A percentile compares a stretch with the other conserved stretches of the same genome.
Evolutionary conservation across 2,113 vertebrate genomes (phyloP).

Genomic region (Lycaon pictus): DNA sequence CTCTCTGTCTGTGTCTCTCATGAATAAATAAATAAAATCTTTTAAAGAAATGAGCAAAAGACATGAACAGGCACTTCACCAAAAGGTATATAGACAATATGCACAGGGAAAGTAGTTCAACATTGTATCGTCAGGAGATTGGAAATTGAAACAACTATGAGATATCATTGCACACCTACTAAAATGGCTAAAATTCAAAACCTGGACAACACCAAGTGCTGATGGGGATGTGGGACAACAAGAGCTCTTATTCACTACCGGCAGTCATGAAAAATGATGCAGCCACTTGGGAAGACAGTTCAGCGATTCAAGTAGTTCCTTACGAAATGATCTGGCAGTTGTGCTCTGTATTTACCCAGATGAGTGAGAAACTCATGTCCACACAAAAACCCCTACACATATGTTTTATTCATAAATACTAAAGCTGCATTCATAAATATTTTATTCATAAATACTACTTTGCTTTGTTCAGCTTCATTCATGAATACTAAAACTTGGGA

Average conservation of each 20-base stretch:
- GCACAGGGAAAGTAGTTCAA: neutral
- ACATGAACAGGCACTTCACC: neutral
- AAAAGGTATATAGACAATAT: neutral
- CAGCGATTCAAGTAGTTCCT: neutral
- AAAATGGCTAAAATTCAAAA: conserved; percentile 4
- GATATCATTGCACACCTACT: neutral
- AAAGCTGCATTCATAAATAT: neutral
- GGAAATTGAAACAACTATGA: neutral
- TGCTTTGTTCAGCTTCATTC: neutral
- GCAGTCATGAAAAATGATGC: neutral
- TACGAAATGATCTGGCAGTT: neutral
- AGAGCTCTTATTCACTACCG: neutral
- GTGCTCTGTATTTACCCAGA: neutral
- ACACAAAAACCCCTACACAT: neutral
- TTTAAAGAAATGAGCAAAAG: neutral
- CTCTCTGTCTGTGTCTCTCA: too few species aligned
- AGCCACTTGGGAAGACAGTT: neutral
- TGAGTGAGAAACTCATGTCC: neutral
- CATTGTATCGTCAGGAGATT: neutral
- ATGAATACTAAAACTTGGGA: neutral
- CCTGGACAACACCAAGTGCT: neutral
- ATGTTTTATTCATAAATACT: neutral
- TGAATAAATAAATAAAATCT: too few species aligned
- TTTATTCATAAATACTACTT: neutral
- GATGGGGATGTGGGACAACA: neutral